Conservation (phyloP, 2,888 invertebrate genomes). For the Pachliopta kotzebuea region DNA sequence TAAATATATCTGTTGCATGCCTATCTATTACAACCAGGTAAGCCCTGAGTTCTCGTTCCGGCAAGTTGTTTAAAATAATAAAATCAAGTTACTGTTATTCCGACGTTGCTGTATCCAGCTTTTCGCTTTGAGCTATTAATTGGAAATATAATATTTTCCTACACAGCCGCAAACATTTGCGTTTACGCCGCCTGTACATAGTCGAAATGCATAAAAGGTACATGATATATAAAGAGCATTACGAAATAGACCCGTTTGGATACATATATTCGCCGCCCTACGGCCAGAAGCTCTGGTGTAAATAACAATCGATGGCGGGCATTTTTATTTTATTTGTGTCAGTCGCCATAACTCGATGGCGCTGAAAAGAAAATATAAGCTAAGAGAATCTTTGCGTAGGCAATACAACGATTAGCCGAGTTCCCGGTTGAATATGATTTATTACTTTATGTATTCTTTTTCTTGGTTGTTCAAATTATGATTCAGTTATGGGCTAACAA, state of each 20-base stretch:
- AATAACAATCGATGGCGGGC: conserved; percentile 32
- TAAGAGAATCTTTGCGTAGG: neutral
- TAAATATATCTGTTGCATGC: neutral
- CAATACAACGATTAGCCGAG: neutral
- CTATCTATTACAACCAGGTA: neutral
- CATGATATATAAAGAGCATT: conserved; percentile 27
- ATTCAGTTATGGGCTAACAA: no score
- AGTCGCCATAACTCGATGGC: conserved; percentile 5
- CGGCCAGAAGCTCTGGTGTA: conserved; percentile 39
- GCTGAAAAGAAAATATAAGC: neutral
- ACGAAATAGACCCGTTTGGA: conserved; percentile 46
- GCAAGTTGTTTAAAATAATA: neutral
- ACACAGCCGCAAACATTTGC: conserved; percentile 16
- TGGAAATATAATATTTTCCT: conserved; percentile 14
- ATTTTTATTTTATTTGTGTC: conserved; percentile 3
- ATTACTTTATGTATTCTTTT: neutral
- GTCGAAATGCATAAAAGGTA: conserved; percentile 42
- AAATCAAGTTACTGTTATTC: neutral
- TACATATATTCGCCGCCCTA: conserved; percentile 50
- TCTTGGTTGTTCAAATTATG: neutral
- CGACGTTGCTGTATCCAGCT: neutral
- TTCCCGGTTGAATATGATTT: neutral
- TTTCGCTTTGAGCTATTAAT: conserved; percentile 12
- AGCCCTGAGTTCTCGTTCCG: neutral
- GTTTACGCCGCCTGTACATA: conserved; percentile 39